Base-by-base conservation (phyloP, 2,888 invertebrate species). In the Chrysolina haemoptera region DNA sequence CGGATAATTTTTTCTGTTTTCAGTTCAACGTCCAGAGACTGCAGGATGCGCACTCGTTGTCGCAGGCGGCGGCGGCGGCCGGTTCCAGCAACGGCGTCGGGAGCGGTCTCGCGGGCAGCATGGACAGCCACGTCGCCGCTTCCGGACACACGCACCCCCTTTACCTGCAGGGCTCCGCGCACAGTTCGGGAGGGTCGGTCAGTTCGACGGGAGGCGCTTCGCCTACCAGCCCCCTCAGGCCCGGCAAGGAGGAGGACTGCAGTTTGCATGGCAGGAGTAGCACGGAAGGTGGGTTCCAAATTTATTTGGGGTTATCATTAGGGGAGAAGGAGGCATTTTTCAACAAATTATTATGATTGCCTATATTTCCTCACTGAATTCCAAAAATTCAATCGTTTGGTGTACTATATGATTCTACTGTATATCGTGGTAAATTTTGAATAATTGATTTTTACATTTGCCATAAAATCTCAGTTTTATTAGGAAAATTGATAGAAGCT, bases 201-300 rank as follows among this genome's bases (percentile, higher is more conserved):
- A 88, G 89, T 77, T 88, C 89, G 16, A 88, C 89, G 43, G 88
- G 88, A 10, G 88, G 87, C 50, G 87, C 86, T 35, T 88, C 88
- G 5, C 88, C 89, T 3, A 86, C 86, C 48, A 88, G 88, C 79
- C 88, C 88, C n/a, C 84, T 87, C 50, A 81, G 88, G 77, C 90
- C 91, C 75, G 89, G 92, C 85, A 92, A 92, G 86, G 92, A 92
- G 87, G 92, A 92, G 85, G 91, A 91, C 80, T 90, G 91, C 78
- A 90, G 91, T 77, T 88, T 91, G 81, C 91, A 91, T 84, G 91
- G 91, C 48, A 89, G 91, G 80, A 90, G 91, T 86, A 91, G 91
- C 85, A 90, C 91, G 11, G 91, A 91, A 84, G 91, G 91, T 91
- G 75, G 73, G 77, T 68, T 6, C 8, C 35, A 0, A 5, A 18